Base-by-base conservation (phyloP, 2,797 vertebrate species). In the Menidia menidia region DNA sequence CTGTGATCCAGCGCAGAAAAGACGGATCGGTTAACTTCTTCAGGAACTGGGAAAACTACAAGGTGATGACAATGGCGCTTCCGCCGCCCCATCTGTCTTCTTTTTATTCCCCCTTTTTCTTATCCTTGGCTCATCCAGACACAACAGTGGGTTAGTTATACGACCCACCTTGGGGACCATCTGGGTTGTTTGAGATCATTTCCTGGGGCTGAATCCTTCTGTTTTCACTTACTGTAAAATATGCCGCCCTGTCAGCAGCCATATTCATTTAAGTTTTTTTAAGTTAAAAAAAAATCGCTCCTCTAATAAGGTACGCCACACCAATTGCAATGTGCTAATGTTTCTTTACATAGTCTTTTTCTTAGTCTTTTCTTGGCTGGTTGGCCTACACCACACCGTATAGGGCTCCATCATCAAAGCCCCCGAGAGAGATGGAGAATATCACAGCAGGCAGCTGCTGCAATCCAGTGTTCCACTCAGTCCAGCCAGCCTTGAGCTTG, bases 21-120 rank as follows among this genome's bases (percentile, higher is more conserved):
- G 98, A 99, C 2, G 97, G 98, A 72, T 97, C 98, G 6, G 95
- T 97, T 68, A 99, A 99, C 91, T 99, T 99, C 84, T 99, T 99
- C 92, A 95, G 97, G 83, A 98, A 98, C 73, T 99, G 97, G 98
- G 97, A 99, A 65, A 98, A 92, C 81, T 99, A 99, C 78, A 99
- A 99, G 97, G 98, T 99, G 93, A 93, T 72, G 71, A 68, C 75
- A 74, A 11, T 35, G 25, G 60, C 64, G 64, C 55, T 52, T 71
- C 58, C 61, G 19, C 42, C 53, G 31, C 39, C 33, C 30, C 14
- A 31, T 57, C 62, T 48, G 35, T 76, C 39, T 77, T 10, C 12
- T 57, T 50, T 73, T 72, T 48, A 25, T 68, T 14, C 50, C 54
- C 71, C 45, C 32, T 59, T 16, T 69, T 58, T 31, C 42, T 45